Base-by-base conservation (phyloP, 2,888 invertebrate species). In the Aromia moschata region DNA sequence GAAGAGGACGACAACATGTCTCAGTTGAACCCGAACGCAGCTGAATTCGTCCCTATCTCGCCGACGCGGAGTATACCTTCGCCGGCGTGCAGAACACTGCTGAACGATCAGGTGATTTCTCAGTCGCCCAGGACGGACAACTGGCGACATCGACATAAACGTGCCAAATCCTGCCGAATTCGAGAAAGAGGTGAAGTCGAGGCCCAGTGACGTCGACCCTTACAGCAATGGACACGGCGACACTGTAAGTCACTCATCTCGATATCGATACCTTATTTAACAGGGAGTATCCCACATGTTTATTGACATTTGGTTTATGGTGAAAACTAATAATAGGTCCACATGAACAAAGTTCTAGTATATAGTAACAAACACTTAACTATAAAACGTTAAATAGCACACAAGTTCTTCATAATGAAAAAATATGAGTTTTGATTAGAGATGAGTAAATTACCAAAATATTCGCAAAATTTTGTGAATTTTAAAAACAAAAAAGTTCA, bases 21-120 rank as follows among this genome's bases (percentile, higher is more conserved):
- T 38, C 91, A 89, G 59, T 80, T 93, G 68, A 94, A 93, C 83
- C 93, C 93, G 0, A 88, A 93, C 73, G 93, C 93, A 12, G 89
- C 90, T n/a, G 92, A 92, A 81, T 93, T 93, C 79, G 85, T 93
- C 58, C 92, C 93, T 3, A 80, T 84, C 2, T 86, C 87, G 3
- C 86, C 88, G 0, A 86, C 87, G 33, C 78, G 82, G 1, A 81
- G 81, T 11, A 81, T 82, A 16, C 80, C 82, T 5, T 83, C 84
- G 3, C 80, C 84, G 30, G 76, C 75, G 4, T 76, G 79, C 52
- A 60, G 73, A 47, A 67, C 73, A 7, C 58, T 80, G 30, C 67
- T 78, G 17, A 74, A 76, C 58, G 78, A 80, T 44, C 71, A 76
- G 30, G 79, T 89, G 40, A 81, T 90, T 33, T 85, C 90, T 0